Percentiles rank a stretch among this genome's conserved stretches.
Conservation (phyloP, 2,797 vertebrate genomes). For the Xenops minutus region DNA sequence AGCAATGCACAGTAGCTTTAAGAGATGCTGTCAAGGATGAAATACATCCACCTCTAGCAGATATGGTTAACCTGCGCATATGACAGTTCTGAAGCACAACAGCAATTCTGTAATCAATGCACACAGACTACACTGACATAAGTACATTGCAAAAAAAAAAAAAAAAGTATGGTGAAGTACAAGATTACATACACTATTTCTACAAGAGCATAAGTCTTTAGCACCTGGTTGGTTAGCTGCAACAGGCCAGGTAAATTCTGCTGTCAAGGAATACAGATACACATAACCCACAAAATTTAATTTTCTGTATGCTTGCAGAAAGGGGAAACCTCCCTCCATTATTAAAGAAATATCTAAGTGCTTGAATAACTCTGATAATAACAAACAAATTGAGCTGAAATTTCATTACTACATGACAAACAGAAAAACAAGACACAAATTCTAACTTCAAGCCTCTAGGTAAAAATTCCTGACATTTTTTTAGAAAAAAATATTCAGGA, state of each 20-base stretch:
- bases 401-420: background rate
- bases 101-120: background rate
- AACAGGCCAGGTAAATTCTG: background rate
- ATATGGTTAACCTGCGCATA: background rate
- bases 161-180: background rate
- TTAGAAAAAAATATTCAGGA: background rate
- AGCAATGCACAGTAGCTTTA: background rate
- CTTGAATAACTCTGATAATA: background rate
- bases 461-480: slow-evolving; percentile 50
- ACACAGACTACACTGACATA: fast-evolving
- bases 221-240: background rate
- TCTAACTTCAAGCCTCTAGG: background rate
- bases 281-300: background rate
- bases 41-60: background rate
- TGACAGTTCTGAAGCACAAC: background rate
- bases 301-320: background rate
- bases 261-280: background rate
- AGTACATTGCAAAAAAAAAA: background rate
- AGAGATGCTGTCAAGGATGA: background rate
- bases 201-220: background rate
- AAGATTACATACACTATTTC: background rate
- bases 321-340: fast-evolving
- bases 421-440: background rate
- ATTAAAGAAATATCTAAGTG: background rate
- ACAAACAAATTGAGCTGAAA: background rate